Percentiles rank a stretch among this genome's conserved stretches.
phyloP scores from a whole-genome alignment of 2,888 invertebrate species.

The Drosophila conformis region DNA sequence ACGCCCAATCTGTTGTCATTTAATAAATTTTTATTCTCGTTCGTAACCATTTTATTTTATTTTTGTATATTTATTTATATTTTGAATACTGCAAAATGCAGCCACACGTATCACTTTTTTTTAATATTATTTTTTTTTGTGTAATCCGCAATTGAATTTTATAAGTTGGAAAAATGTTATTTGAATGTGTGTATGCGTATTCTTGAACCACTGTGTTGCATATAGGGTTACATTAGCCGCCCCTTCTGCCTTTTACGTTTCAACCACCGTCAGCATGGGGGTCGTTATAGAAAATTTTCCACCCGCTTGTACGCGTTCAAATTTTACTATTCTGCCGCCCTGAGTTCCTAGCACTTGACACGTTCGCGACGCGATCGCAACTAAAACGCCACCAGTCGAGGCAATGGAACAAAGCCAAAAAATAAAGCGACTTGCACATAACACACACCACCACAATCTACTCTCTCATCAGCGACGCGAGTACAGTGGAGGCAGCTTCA shows the following conservation, averaged over 20 bases:
- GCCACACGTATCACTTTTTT: constrained; percentile 38
- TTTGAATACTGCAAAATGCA: constrained; percentile 41
- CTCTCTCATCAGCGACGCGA: constrained; percentile 10
- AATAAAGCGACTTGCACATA: constrained; percentile 32
- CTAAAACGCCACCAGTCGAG: constrained; percentile 70
- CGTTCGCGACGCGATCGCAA: constrained; percentile 81
- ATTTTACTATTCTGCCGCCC: constrained; percentile 21
- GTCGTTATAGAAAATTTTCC: constrained; percentile 67
- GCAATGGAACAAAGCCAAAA: constrained; percentile 66
- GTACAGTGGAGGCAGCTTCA: constrained; percentile 30
- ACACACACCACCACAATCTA: constrained; percentile 40
- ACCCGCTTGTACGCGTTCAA: constrained; percentile 47
- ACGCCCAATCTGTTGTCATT: constrained; percentile 83
- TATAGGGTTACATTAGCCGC: constrained; percentile 23
- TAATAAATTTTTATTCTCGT: constrained; percentile 84
- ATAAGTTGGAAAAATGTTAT: not conserved
- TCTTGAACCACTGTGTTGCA: constrained; percentile 35
- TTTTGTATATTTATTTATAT: constrained; percentile 14
- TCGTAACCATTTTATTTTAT: constrained; percentile 74
- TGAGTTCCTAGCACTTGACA: constrained; percentile 62
- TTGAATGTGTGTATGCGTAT: constrained; percentile 21
- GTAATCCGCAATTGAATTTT: not conserved
- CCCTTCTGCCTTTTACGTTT: constrained; percentile 44
- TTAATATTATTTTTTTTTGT: not conserved
- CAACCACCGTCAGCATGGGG: constrained; percentile 64